Evolutionary conservation across 1,140 invertebrate species (phyloP).

Genomic region (Drosophila lacteicornis): DNA sequence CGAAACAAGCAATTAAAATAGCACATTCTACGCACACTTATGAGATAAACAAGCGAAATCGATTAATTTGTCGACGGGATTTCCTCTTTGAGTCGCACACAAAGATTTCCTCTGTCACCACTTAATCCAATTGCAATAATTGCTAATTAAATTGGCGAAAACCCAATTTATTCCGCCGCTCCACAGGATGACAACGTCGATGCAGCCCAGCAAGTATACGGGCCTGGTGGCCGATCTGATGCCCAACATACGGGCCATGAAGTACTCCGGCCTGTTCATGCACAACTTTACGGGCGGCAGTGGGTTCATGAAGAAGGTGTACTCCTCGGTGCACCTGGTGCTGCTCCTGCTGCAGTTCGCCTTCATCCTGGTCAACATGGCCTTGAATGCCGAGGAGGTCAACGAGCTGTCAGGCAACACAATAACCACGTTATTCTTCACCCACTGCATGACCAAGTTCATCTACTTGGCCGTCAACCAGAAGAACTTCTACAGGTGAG

Average conservation of each 20-base stretch:
- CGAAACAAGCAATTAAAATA: slow-evolving; percentile 6
- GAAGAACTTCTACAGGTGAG: slow-evolving; percentile 90
- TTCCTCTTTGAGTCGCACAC: slow-evolving; percentile 10
- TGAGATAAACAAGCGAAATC: slow-evolving; percentile 40
- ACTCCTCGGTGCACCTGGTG: slow-evolving; percentile 87
- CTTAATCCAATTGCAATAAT: slow-evolving; percentile 11
- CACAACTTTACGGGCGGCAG: slow-evolving; percentile 90
- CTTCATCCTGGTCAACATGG: slow-evolving; percentile 89
- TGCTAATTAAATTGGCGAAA: slow-evolving; percentile 33
- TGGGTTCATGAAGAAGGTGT: slow-evolving; percentile 87
- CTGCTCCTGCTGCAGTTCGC: slow-evolving; percentile 88
- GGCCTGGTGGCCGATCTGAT: slow-evolving; percentile 93
- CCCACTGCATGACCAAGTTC: slow-evolving; percentile 91
- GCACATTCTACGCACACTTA: slow-evolving; percentile 4
- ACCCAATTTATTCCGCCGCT: slow-evolving; percentile 28
- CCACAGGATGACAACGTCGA: slow-evolving; percentile 61
- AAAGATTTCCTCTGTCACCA: slow-evolving; percentile 1
- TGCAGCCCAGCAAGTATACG: slow-evolving; percentile 76
- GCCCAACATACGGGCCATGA: slow-evolving; percentile 92
- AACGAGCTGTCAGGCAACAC: slow-evolving; percentile 93
- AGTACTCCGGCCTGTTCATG: slow-evolving; percentile 90
- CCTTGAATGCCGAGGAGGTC: slow-evolving; percentile 90
- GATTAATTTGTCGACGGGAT: slow-evolving; percentile 20
- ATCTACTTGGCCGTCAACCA: slow-evolving; percentile 90
- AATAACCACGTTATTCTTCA: slow-evolving; percentile 92